A percentile compares a stretch with the other conserved stretches of the same genome.
Conservation (phyloP, 2,797 vertebrate species). For the Pipistrellus pygmaeus region DNA sequence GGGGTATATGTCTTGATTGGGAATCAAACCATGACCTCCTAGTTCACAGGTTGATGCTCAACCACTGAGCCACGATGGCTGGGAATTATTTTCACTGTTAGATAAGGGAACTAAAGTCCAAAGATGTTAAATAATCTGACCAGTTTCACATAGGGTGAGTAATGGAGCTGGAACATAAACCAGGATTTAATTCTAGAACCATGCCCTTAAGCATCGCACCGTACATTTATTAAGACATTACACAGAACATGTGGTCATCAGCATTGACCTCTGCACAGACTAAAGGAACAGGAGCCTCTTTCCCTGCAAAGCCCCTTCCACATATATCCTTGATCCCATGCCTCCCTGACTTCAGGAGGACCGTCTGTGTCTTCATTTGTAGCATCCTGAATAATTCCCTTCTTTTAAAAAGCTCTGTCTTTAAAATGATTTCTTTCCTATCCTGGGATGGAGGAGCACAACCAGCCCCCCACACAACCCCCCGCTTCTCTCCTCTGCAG, state of each 20-base stretch:
- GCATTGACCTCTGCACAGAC: rapidly evolving
- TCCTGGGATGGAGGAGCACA: not conserved
- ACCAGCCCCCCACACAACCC: rapidly evolving
- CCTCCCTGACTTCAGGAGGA: not conserved
- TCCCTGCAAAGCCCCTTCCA: not conserved
- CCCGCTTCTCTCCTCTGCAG: not conserved
- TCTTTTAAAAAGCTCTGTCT: not conserved
- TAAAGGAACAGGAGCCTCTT: not conserved
- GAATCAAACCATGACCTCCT: no score
- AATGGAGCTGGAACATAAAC: not conserved
- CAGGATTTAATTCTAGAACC: not conserved
- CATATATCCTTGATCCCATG: not conserved
- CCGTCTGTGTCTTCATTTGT: not conserved
- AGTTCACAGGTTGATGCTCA: no score
- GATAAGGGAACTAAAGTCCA: not conserved
- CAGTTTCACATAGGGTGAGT: not conserved
- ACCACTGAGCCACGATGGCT: no score
- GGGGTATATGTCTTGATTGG: no score
- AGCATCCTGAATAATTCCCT: not conserved
- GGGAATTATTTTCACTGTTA: not conserved
- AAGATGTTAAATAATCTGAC: not conserved
- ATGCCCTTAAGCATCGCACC: not conserved
- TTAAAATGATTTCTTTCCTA: not conserved
- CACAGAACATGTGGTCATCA: no score
- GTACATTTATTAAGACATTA: not conserved